These are phyloP conservation scores for Dasyprocta punctata DNA, from an alignment of 2,113 vertebrate species.

Conservation along the genomic window DNA sequence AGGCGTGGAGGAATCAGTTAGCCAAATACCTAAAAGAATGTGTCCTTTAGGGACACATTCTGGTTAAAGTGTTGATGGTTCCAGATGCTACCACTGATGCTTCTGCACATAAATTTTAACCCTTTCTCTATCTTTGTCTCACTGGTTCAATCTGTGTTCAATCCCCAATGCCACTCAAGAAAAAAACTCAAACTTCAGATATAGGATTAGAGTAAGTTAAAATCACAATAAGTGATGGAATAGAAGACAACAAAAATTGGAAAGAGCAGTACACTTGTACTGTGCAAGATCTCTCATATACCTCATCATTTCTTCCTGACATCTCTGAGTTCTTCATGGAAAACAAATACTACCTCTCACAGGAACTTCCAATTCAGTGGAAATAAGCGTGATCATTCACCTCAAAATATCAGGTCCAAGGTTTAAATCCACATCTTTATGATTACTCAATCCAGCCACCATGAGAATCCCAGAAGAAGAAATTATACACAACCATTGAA, in stretches of 20 bases:
- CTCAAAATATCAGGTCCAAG: neutral
- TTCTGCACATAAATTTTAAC: neutral
- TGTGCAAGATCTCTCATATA: accelerated
- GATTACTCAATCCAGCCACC: neutral
- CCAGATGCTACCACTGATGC: accelerated
- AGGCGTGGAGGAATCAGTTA: neutral
- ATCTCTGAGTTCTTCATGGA: neutral
- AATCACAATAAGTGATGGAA: neutral
- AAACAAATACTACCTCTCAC: neutral
- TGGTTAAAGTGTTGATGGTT: neutral
- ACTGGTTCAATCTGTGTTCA: neutral
- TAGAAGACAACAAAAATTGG: neutral
- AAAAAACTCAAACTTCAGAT: neutral
- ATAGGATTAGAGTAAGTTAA: neutral
- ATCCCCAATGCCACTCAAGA: neutral
- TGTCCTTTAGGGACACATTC: neutral
- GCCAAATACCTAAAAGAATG: neutral
- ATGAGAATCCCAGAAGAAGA: neutral
- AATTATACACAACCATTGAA: neutral
- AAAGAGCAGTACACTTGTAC: neutral
- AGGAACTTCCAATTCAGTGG: neutral
- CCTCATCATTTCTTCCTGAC: neutral
- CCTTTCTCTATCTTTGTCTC: neutral
- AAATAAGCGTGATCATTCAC: neutral
- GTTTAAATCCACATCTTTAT: neutral